phyloP scores from a whole-genome alignment of 2,888 invertebrate genomes.

The Prosopocoilus inquinatus region DNA sequence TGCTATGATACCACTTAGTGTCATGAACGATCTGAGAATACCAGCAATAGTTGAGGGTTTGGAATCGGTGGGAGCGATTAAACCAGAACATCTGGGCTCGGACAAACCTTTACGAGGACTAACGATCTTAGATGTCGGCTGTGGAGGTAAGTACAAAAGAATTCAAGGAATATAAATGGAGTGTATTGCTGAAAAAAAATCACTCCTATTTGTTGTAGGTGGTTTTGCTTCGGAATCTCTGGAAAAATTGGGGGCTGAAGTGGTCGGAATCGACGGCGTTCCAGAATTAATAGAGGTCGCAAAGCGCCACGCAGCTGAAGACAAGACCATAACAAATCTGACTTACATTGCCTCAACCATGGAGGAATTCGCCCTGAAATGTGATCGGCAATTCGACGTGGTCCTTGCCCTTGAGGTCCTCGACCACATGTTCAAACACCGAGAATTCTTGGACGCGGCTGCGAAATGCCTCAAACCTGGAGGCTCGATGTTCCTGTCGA shows the following conservation, averaged over 20 bases:
- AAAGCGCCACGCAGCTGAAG: conserved; percentile 54
- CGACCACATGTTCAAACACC: conserved; percentile 62
- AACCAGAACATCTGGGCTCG: neutral
- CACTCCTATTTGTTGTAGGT: conserved; percentile 5
- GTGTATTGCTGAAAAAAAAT: neutral
- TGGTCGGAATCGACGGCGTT: conserved; percentile 77
- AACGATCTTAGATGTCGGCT: conserved; percentile 83
- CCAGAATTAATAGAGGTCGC: conserved; percentile 66
- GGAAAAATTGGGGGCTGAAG: conserved; percentile 71
- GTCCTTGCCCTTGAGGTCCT: conserved; percentile 66
- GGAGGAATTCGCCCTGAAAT: conserved; percentile 50
- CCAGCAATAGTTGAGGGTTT: neutral
- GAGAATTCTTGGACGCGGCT: conserved; percentile 53
- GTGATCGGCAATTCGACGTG: conserved; percentile 55
- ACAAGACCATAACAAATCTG: neutral
- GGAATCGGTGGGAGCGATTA: neutral
- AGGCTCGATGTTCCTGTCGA: conserved; percentile 49
- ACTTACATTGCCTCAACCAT: conserved; percentile 52
- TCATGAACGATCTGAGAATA: neutral
- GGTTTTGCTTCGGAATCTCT: conserved; percentile 47
- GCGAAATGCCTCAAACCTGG: conserved; percentile 42
- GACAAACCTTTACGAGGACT: conserved; percentile 61
- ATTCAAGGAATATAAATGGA: no score
- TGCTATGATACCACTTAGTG: neutral
- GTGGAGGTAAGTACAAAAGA: conserved; percentile 63